Base-by-base conservation (phyloP, 1,140 invertebrate species). In the Mercenaria mercenaria region DNA sequence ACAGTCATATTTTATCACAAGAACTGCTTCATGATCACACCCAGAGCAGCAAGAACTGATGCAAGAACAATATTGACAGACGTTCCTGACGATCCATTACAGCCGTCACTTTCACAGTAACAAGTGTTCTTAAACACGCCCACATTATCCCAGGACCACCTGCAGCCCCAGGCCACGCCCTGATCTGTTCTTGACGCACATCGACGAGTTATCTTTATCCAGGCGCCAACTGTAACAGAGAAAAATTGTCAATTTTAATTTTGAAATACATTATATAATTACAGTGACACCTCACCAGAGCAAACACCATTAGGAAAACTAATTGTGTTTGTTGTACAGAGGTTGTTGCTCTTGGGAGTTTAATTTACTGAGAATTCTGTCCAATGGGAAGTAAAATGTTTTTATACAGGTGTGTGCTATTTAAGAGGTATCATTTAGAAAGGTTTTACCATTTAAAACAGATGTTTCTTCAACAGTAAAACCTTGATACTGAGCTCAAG, bases 111-210 rank as follows among this genome's bases (percentile, higher is more conserved):
- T 72, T 96, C 94, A 92, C 96, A 96, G 90, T 96, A 96, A 81
- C 96, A 96, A 26, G 94, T 95, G 89, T 96, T 95, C 61, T 91
- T 94, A 76, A 95, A 96, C 4, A 96, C 94, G 37, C 96, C 96
- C 37, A 94, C 94, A 87, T 95, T 94, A 47, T 95, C 95, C 93
- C 95, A 96, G 2, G 89, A 88, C 95, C 95, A 96, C 15, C 93
- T 88, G 83, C 96, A 96, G 23, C 96, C 96, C 95, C 95, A 96
- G 15, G 96, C 96, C 59, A 96, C 95, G 92, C 95, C 95, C 84
- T 92, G 93, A 86, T 94, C 93, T 39, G 96, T 94, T 89, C 94
- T 92, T 18, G 95, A 95, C 59, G 94, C 96, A 94, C 96, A 96
- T 90, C 95, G 76, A 76, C 96, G 87, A 8, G 96, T 96, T 0